phyloP scores from a whole-genome alignment of 1,140 invertebrate species.

The Parasteatoda tepidariorum region DNA sequence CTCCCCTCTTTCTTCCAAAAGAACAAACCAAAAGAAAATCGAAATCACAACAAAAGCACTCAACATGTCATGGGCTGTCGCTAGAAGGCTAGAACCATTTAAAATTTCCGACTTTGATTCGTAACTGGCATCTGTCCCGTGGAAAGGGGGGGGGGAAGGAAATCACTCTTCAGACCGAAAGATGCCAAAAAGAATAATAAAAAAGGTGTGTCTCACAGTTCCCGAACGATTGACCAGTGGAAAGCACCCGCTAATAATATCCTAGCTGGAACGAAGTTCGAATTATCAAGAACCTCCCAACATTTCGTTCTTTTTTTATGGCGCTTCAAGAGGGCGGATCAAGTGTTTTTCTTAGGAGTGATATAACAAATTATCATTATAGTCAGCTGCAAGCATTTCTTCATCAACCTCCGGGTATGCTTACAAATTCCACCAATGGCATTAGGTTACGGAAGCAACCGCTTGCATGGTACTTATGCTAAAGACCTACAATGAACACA shows the following conservation, averaged over 20 bases:
- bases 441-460: conserved; percentile 37
- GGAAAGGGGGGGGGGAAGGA: background rate
- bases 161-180: background rate
- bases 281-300: conserved; percentile 39
- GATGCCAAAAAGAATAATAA: background rate
- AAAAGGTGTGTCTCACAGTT: conserved; percentile 34
- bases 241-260: conserved; percentile 45
- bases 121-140: conserved; percentile 4
- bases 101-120: conserved; percentile 23
- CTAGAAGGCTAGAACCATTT: conserved; percentile 27
- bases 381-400: conserved; percentile 23
- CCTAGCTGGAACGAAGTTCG: conserved; percentile 26
- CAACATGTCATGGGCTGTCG: conserved; percentile 33
- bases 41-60: conserved; percentile 45
- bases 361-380: conserved; percentile 42
- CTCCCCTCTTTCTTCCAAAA: background rate
- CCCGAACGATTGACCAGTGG: background rate
- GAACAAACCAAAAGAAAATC: background rate
- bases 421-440: conserved; percentile 45
- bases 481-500: conserved; percentile 20
- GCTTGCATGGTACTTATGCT: background rate
- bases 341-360: background rate
- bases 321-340: conserved; percentile 25
- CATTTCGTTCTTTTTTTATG: background rate
- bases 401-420: conserved; percentile 35